These are phyloP conservation scores for Sula dactylatra DNA, from an alignment of 2,113 vertebrate genomes.

Conservation along the genomic window DNA sequence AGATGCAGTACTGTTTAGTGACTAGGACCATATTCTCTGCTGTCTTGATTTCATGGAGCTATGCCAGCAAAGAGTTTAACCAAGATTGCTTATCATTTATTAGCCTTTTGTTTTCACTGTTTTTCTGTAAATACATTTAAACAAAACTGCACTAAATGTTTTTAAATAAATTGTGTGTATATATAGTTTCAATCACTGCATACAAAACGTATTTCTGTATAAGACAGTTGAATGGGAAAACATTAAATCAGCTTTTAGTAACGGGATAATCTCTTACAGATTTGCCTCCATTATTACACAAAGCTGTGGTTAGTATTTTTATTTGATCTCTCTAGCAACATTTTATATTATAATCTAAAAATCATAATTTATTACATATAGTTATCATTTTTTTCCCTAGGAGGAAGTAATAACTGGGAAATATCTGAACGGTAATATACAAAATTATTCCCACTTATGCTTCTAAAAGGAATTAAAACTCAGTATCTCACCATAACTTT, in stretches of 20 bases:
- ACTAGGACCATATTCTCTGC: background rate
- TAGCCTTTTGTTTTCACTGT: background rate
- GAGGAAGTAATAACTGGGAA: slow-evolving; percentile 78
- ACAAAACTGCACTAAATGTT: background rate
- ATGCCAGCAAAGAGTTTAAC: background rate
- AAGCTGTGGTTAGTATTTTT: slow-evolving; percentile 77
- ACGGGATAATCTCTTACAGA: slow-evolving; percentile 67
- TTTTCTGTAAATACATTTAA: background rate
- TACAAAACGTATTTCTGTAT: background rate
- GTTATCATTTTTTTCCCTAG: slow-evolving; percentile 62
- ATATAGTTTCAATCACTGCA: background rate
- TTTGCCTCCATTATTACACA: slow-evolving; percentile 74
- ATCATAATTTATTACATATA: background rate
- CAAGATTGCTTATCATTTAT: background rate
- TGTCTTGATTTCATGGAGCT: background rate
- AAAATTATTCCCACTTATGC: background rate
- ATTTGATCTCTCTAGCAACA: slow-evolving; percentile 11
- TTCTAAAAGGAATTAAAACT: slow-evolving; percentile 21
- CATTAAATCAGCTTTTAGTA: background rate
- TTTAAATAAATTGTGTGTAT: background rate
- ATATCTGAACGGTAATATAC: slow-evolving; percentile 80
- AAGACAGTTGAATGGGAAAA: background rate
- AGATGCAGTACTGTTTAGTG: background rate
- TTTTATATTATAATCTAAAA: background rate
- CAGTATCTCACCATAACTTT: slow-evolving; percentile 17